These are phyloP conservation scores for Eupithecia subumbrata DNA, from an alignment of 2,888 invertebrate species.

Conservation along the genomic window DNA sequence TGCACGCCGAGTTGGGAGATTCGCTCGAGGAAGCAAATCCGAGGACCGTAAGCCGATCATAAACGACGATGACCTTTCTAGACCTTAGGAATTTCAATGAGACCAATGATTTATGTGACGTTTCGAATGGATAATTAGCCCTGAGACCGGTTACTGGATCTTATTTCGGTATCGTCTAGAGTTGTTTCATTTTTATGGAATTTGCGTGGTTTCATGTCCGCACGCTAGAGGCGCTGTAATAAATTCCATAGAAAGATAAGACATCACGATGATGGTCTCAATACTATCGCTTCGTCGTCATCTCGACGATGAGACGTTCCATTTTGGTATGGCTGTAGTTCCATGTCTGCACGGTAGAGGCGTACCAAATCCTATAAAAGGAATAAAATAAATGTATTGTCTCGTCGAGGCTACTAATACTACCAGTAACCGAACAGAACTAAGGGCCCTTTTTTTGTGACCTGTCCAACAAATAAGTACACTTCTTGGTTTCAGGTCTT, in stretches of 20 bases:
- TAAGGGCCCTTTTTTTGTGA: neutral
- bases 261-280: neutral
- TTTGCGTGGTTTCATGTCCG: neutral
- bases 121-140: neutral
- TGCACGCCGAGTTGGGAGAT: constrained; percentile 70
- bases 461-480: neutral
- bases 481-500: constrained; percentile 26
- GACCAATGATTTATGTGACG: neutral
- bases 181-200: neutral
- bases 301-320: too few species aligned
- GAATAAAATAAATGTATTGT: neutral
- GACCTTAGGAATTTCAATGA: constrained; percentile 47
- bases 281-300: too few species aligned
- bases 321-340: too few species aligned
- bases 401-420: neutral
- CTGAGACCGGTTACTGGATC: neutral
- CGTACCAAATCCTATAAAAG: neutral
- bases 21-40: constrained; percentile 68
- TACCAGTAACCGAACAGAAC: neutral
- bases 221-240: neutral
- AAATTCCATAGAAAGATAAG: neutral
- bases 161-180: neutral
- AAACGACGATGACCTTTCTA: constrained; percentile 73
- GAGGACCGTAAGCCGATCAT: constrained; percentile 80
- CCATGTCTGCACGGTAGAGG: too few species aligned